These are phyloP conservation scores for Rutilus rutilus DNA, from an alignment of 2,113 vertebrate genomes.

Conservation along the genomic window DNA sequence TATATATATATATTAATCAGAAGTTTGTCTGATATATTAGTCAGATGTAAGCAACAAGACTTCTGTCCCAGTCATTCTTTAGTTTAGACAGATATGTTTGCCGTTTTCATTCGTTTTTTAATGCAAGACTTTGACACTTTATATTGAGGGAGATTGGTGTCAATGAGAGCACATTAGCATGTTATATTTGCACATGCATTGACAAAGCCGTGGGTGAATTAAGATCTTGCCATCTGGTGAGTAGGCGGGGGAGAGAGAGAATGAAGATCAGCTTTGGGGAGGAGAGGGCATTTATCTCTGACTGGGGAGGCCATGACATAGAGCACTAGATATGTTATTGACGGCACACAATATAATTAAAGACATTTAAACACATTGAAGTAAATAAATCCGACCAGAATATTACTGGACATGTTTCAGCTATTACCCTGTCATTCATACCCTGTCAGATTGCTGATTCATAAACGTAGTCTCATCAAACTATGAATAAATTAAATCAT, in stretches of 20 bases:
- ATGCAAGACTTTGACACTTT: not conserved
- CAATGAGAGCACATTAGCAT: conserved; percentile 34
- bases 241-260: conserved; percentile 48
- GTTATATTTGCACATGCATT: conserved; percentile 15
- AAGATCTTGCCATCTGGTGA: conserved; percentile 66
- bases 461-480: not conserved
- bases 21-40: not conserved
- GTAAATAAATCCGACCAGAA: not conserved
- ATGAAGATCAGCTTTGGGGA: not conserved
- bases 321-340: conserved; percentile 22
- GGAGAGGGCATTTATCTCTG: not conserved
- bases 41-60: not conserved
- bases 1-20: not conserved
- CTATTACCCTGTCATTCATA: not conserved
- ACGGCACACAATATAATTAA: not conserved
- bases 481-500: not conserved
- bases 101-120: not conserved
- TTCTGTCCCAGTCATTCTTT: not conserved
- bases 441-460: not conserved
- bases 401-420: not conserved
- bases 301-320: conserved; percentile 3
- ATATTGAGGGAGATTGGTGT: not conserved
- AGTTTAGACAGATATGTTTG: not conserved
- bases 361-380: conserved; percentile 17
- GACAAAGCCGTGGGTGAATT: conserved; percentile 52